Conservation (phyloP, 2,797 vertebrate genomes). For the Cynodonichthys magdalenae region DNA sequence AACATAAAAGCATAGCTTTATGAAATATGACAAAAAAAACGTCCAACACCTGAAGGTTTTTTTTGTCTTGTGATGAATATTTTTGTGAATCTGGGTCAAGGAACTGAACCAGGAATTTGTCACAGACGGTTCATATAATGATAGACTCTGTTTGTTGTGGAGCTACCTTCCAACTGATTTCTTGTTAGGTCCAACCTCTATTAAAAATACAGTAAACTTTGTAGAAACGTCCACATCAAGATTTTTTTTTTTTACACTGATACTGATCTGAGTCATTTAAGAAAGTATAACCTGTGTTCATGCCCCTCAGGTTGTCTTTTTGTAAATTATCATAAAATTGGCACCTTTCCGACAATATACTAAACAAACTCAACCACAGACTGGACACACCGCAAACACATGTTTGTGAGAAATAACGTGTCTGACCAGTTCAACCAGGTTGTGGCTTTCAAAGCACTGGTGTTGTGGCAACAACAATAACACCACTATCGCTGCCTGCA, state of each 20-base stretch:
- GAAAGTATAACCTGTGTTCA: no score
- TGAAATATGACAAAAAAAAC: background rate
- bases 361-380: background rate
- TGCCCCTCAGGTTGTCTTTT: no score
- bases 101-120: conserved; percentile 15
- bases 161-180: background rate
- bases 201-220: background rate
- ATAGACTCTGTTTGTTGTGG: conserved; percentile 17
- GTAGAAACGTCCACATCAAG: no score
- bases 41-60: conserved; percentile 24
- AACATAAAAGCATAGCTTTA: background rate
- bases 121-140: conserved; percentile 24
- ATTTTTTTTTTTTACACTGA: no score
- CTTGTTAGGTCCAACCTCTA: background rate
- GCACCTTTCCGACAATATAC: background rate
- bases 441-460: conserved; percentile 29
- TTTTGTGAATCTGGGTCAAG: conserved; percentile 41
- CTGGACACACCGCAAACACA: background rate
- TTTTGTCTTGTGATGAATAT: conserved; percentile 33
- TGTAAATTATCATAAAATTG: no score
- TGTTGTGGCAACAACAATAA: conserved; percentile 48
- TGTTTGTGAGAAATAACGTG: conserved; percentile 34
- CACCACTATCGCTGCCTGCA: conserved; percentile 12
- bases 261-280: no score
- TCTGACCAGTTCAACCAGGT: conserved; percentile 42